Base-by-base conservation (phyloP, 2,113 vertebrate genomes). In the Calonectris borealis region DNA sequence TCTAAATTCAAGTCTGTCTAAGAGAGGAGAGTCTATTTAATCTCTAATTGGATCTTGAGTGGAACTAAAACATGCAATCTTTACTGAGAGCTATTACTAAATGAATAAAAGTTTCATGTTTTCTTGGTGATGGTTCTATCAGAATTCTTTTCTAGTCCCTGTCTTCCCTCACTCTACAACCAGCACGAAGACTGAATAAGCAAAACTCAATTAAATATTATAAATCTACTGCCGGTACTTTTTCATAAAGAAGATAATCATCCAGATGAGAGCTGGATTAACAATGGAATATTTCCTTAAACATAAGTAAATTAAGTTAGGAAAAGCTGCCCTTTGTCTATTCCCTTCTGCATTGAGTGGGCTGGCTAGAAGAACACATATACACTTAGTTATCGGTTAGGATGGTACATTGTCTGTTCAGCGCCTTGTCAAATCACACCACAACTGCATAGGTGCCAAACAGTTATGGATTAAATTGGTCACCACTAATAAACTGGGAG, bases 31-130 rank as follows among this genome's bases (percentile, higher is more conserved):
- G 54, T 90, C 60, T 96, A 34, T 92, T 96, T 94, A 92, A 88
- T 94, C 77, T 97, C 75, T 85, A 97, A 95, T 85, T 94, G 80
- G 65, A 97, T 95, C 84, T 96, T 94, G 78, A 83, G 70, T 92
- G 94, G 90, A 96, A 95, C 90, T 96, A 80, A 85, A 86, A 68
- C 83, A 66, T 88, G 38, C 80, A 93, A 18, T 92, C 94, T 93
- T 97, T 93, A 95, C 77, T 85, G 77, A 92, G 76, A 86, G 77
- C 88, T 91, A 90, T 79, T 77, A 87, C 82, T 90, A 91, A 36
- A 94, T 82, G n/a, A 83, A 90, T 90, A 64, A 72, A 93, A 83
- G 61, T 90, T 97, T 91, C 81, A 70, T 26, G 19, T 78, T 95
- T 98, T 94, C 66, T 96, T 93, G 73, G 57, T 93, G 91, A 87